Base-by-base conservation (phyloP, 2,888 invertebrate genomes). In the Boloria selene region DNA sequence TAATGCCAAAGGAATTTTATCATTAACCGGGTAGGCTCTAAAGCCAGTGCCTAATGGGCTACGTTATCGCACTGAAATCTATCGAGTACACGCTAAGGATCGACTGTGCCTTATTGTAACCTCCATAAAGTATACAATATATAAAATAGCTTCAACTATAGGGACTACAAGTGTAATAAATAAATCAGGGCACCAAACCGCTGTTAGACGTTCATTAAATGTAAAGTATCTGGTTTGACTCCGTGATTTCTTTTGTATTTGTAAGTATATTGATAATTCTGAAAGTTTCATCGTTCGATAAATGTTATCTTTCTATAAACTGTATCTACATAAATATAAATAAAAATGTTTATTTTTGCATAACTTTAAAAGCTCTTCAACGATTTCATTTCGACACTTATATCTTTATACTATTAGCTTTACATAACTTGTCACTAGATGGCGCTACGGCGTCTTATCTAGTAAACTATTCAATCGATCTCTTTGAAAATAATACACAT, bases 61-160 rank as follows among this genome's bases (percentile, higher is more conserved):
- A 31, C 52, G 60, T 53, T 70, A 70, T 68, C 70, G 64, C 42
- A 58, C 49, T n/a, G 26, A 49, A 61, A 65, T 62, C 70, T 54
- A 31, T 50, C 31, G 5, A 17, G n/a, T 14, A 10, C 17, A 14
- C 13, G 14, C 18, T 22, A 16, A 17, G 44, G 13, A 31, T 18
- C 7, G 31, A 50, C 31, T 52, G n/a, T 17, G 16, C 59, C 38
- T 64, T 64, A 64, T 59, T 17, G n/a, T 45, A 13, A 38, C n/a
- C 14, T 17, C 5, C 13, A 18, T 52, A 59, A 53, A 52, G 59
- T 3, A 45, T 13, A 16, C 0, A 60, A 5, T 60, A 26, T 31
- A 26, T 31, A 26, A 16, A 56, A 38, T 26, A 45, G n/a, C 14
- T 51, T 38, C 0, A 18, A 18, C n/a, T 31, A 53, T 59, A n/a